These are phyloP conservation scores for Boloria euphrosyne DNA, from an alignment of 2,888 invertebrate species.

Conservation along the genomic window DNA sequence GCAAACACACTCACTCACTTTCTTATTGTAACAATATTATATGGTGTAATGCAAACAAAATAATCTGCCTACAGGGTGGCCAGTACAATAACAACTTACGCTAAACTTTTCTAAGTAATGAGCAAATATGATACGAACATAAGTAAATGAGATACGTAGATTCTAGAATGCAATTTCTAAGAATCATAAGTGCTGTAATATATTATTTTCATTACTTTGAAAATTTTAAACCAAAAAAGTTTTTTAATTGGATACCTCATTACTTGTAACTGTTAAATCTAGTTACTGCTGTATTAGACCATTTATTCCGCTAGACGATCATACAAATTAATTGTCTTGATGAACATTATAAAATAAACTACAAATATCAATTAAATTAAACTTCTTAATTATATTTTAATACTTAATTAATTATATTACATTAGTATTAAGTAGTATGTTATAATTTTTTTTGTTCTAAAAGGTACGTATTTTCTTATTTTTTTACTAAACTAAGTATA, in stretches of 20 bases:
- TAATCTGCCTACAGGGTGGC: too few species aligned
- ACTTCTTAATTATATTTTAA: background rate
- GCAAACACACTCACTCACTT: too few species aligned
- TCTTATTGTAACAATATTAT: too few species aligned
- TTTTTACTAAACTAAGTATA: too few species aligned
- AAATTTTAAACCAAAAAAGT: conserved; percentile 12
- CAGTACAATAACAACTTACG: too few species aligned
- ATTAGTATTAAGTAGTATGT: background rate
- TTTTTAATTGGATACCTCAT: conserved; percentile 22
- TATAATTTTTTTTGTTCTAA: too few species aligned
- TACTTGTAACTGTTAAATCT: conserved; percentile 14
- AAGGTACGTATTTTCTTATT: too few species aligned
- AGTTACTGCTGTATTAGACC: conserved; percentile 13
- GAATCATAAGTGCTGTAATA: conserved; percentile 5
- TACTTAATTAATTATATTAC: background rate
- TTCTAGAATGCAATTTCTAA: conserved; percentile 12
- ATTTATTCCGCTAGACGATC: conserved; percentile 14
- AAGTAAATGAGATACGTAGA: background rate
- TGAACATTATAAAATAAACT: background rate
- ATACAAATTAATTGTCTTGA: conserved; percentile 8
- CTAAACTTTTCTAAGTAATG: too few species aligned
- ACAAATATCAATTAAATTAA: background rate
- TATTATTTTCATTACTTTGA: conserved; percentile 9
- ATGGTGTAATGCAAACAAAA: too few species aligned
- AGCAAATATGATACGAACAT: too few species aligned